These are phyloP conservation scores for Sarcophaga caerulescens DNA, from an alignment of 2,888 invertebrate species.

Conservation along the genomic window DNA sequence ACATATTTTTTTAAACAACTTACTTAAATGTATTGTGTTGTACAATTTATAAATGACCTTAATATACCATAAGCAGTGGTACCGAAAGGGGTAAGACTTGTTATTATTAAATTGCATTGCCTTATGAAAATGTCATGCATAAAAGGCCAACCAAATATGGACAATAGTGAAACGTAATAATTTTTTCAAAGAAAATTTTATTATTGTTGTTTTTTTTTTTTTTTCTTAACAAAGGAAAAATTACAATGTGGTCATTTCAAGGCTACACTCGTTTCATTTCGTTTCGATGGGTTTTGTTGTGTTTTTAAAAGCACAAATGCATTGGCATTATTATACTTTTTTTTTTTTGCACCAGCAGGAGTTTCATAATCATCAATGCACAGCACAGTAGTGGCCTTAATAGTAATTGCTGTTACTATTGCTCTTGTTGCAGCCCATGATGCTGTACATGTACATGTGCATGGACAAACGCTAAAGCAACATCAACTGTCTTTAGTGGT, in stretches of 20 bases:
- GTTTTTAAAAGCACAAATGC: not conserved
- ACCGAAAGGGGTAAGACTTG: no score
- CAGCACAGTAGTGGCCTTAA: not conserved
- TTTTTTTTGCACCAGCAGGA: not conserved
- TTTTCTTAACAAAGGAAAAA: not conserved
- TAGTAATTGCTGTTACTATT: not conserved
- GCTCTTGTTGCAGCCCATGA: not conserved
- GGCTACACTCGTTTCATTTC: not conserved
- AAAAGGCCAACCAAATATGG: not conserved
- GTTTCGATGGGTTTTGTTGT: slow-evolving; percentile 23
- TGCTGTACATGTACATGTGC: not conserved
- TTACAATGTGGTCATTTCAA: slow-evolving; percentile 51
- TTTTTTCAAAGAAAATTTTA: no score
- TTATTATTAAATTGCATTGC: no score
- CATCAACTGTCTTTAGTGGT: slow-evolving; percentile 57
- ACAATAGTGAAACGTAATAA: slow-evolving; percentile 4
- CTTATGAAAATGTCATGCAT: no score
- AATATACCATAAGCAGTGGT: no score
- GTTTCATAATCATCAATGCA: not conserved
- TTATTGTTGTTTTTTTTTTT: no score
- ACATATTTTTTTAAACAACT: no score
- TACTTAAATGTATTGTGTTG: no score
- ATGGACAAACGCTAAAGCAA: slow-evolving; percentile 8
- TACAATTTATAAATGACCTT: no score
- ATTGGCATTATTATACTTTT: not conserved